Base-by-base conservation (phyloP, 2,888 invertebrate species). In the Epirrita christyi region DNA sequence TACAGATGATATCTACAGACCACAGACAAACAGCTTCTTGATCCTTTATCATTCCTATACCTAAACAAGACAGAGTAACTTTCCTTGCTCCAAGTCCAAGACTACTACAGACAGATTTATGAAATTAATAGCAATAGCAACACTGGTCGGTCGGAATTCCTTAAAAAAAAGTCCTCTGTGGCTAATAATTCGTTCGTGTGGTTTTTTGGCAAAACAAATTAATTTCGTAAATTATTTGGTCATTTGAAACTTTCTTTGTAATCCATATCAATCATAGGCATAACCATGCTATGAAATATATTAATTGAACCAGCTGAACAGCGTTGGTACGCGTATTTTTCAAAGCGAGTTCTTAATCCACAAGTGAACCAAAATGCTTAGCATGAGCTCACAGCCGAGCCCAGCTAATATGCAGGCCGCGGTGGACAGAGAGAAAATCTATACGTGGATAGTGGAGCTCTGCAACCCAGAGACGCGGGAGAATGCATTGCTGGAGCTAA, bases 401-500 rank as follows among this genome's bases (percentile, higher is more conserved):
- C 96, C 96, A 73, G 95, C 95, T 59, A 94, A 94, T 73, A 87
- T 95, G 76, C 94, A 94, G 76, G 93, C 94, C 68, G 93, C 93
- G 55, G 95, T 96, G 40, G 98, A 98, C 79, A 93, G 97, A 70
- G 98, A 99, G 75, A 97, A 97, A 83, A 96, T 98, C 59, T 97
- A 96, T 79, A 94, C 96, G 68, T 98, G 98, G 98, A 98, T 98
- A 72, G 92, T 96, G 58, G 98, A 98, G 84, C 91, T 99, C 46
- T 96, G 98, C 41, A 97, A 97, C 86, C 97, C 98, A 14, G 97
- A 98, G 73, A 98, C 98, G 0, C 93, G 99, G 44, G 99, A 99
- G 92, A 97, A 97, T 90, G 99, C 99, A 34, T 93, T 99, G n/a
- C 92, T 98, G 47, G 99, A 99, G 88, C 92, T 99, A 37, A 99